Evolutionary conservation across 2,113 vertebrate genomes (phyloP), one percentile per base, ranked within the genome.

Genomic region (Nothoprocta perdicaria): DNA sequence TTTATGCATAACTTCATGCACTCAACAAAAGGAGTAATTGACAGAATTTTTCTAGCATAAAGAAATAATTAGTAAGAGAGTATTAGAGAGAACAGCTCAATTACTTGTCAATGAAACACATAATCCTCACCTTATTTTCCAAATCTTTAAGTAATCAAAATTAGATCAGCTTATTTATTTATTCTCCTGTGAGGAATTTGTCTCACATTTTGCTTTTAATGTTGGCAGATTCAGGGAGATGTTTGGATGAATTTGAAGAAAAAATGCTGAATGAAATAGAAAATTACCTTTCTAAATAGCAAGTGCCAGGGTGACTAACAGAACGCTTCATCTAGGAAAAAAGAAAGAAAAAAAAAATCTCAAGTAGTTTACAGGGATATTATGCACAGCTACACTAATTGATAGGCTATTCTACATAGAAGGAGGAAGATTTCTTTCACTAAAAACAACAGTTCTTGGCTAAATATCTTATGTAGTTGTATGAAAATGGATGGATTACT

Each of bases 251-350:
- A 55, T 33, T 61, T 40, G 13, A 50, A 65, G 88, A 31, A 90
- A 63, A 48, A 48, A 23, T 48, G 7, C 31, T 57, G 24, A 41
- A 69, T 10, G 12, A 87, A 84, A 91, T 4, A 83, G 23, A 69
- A 84, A 71, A n/a, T 82, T 87, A 96, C 95, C 95, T 94, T 85
- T 96, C 95, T 55, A 82, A 94, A 93, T 85, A 87, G 72, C 79
- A 95, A 91, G 95, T 87, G 89, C 95, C 89, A 85, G 95, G 91
- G 24, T 96, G 94, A 76, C 94, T 96, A 89, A 93, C 31, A 65
- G 95, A 95, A 83, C 94, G 94, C 38, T 94, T 95, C 93, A 96
- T 95, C 94, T 95, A 67, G 17, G 4, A 24, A 11, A 33, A 27
- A 5, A 2, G 22, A 69, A 33, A 73, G 72, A 62, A 40, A 16